phyloP scores from a whole-genome alignment of 2,888 invertebrate species.

The Callosobruchus maculatus region DNA sequence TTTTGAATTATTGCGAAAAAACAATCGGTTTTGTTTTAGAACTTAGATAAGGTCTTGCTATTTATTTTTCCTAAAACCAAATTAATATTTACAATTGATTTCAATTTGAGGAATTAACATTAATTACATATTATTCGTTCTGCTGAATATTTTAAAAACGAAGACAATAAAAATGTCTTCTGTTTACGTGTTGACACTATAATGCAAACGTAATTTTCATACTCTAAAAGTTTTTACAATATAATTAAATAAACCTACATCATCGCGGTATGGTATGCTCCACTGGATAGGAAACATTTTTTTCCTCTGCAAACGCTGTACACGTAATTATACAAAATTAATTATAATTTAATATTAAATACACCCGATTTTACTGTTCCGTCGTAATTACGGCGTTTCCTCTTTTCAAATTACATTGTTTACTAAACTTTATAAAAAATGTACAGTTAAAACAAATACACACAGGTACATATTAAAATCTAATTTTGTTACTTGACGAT shows the following conservation, averaged over 20 bases:
- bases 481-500: constrained; percentile 29
- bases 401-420: constrained; percentile 36
- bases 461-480: constrained; percentile 30
- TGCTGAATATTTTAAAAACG: background rate
- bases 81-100: too few relatives aligned
- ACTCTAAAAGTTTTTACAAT: constrained; percentile 36
- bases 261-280: constrained; percentile 32
- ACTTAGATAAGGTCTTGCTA: too few relatives aligned
- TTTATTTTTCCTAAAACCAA: too few relatives aligned
- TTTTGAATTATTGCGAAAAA: too few relatives aligned
- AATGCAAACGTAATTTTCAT: constrained; percentile 29
- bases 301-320: constrained; percentile 29
- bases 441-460: constrained; percentile 22
- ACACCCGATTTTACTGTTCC: constrained; percentile 30
- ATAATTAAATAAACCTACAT: constrained; percentile 35
- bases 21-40: too few relatives aligned
- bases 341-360: constrained; percentile 38
- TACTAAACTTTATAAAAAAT: constrained; percentile 26
- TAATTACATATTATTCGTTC: too few relatives aligned
- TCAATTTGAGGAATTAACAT: too few relatives aligned
- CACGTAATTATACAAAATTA: constrained; percentile 36
- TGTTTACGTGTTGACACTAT: constrained; percentile 21
- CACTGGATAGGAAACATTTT: constrained; percentile 28
- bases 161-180: background rate
- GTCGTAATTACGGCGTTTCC: constrained; percentile 33